Evolutionary conservation across 2,888 invertebrate genomes (phyloP).

Genomic region (Trichopria drosophilae): DNA sequence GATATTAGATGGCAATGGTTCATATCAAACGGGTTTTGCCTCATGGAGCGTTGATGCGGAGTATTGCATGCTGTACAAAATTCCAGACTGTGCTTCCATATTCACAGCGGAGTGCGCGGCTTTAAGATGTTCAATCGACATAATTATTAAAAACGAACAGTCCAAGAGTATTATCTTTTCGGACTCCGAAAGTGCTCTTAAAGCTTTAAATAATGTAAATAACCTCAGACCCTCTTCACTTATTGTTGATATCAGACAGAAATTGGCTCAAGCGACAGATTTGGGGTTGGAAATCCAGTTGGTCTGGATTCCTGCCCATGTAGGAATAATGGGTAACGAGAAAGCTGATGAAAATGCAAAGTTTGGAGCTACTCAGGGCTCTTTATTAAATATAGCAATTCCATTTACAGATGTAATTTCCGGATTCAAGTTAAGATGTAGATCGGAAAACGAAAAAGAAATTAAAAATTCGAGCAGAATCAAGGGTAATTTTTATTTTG

Average conservation of each 20-base stretch:
- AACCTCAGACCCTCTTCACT: neutral
- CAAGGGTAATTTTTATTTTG: slow-evolving; percentile 15
- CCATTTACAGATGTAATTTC: slow-evolving; percentile 5
- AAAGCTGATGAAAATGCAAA: slow-evolving; percentile 5
- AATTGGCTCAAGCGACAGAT: slow-evolving; percentile 1
- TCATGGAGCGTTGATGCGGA: too few relatives aligned
- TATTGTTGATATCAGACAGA: slow-evolving; percentile 2
- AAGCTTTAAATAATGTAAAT: slow-evolving; percentile 8
- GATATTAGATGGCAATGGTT: too few relatives aligned
- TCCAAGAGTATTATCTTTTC: too few relatives aligned
- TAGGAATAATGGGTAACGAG: too few relatives aligned
- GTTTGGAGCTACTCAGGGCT: neutral
- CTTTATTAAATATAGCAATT: neutral
- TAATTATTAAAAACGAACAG: too few relatives aligned
- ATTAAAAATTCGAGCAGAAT: neutral
- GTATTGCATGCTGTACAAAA: too few relatives aligned
- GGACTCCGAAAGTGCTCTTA: slow-evolving; percentile 6
- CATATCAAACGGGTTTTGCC: too few relatives aligned
- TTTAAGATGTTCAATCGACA: too few relatives aligned
- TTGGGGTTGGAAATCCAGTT: neutral
- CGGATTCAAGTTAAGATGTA: slow-evolving; percentile 1
- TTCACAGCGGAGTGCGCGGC: too few relatives aligned
- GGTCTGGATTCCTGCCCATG: slow-evolving; percentile 9
- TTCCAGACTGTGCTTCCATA: too few relatives aligned
- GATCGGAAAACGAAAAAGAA: neutral